Evolutionary conservation across 1,140 invertebrate genomes (phyloP).

Genomic region (Alviniconcha marisindica): DNA sequence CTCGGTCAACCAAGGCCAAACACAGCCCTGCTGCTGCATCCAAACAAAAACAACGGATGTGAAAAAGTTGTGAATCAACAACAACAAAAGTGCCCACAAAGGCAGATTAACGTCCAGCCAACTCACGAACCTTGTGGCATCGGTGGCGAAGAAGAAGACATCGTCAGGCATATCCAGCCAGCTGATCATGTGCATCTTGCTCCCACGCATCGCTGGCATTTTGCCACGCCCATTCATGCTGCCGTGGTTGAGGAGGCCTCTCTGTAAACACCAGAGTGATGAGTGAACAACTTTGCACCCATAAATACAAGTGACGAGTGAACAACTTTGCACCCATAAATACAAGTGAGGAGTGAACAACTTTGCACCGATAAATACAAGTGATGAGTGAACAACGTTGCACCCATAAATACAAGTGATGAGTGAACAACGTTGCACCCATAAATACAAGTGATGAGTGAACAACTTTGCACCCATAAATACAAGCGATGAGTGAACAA

Average conservation of each 20-base stretch:
- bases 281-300: no score
- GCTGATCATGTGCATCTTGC: conserved; percentile 81
- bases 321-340: no score
- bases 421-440: no score
- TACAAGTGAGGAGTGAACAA: not conserved
- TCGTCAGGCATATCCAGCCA: conserved; percentile 99
- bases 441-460: not conserved
- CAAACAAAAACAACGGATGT: no score
- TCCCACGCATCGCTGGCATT: conserved; percentile 53
- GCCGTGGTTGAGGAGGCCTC: conserved; percentile 67
- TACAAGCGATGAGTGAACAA: not conserved
- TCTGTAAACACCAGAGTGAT: conserved; percentile 54
- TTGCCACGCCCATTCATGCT: conserved; percentile 83
- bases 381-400: not conserved
- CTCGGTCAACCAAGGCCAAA: no score
- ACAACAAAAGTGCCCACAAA: no score
- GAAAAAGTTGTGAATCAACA: no score
- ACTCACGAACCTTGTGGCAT: conserved; percentile 88
- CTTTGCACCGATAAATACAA: no score
- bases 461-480: no score
- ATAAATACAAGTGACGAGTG: not conserved
- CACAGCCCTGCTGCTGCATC: no score
- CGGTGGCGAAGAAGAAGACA: conserved; percentile 94
- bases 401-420: not conserved
- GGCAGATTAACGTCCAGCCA: not conserved